Evolutionary conservation across 1,140 invertebrate species (phyloP), one percentile per base, ranked within the genome.

Genomic region (Zaprionus lachaisei): DNA sequence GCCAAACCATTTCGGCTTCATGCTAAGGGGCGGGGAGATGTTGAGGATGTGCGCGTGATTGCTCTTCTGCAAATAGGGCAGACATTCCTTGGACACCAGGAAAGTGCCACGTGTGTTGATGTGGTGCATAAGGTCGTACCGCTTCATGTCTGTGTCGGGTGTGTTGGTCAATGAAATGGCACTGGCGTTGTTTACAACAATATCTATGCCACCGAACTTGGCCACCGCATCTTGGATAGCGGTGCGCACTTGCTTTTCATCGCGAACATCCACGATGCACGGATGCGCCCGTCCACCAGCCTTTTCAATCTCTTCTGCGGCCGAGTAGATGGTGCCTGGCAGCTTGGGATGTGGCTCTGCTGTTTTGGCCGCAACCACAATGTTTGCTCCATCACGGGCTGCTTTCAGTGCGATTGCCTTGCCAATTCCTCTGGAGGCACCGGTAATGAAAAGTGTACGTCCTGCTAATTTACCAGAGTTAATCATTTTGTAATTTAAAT

Each of bases 301-400:
- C 47, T 75, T 83, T 93, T 93, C 95, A 97, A 98, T 96, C 95
- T 99, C 99, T 95, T 98, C 95, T 9, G 98, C 98, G 58, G 99
- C 98, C 5, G 97, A 96, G 93, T 98, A 99, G 93, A 99, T 99
- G 17, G 99, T 99, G 71, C 99, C 99, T n/a, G 98, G 97, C 56
- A 99, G 93, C 94, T 99, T 99, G 7, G 98, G 98, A 95, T 99
- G 98, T 2, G 97, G 95, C 82, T 97, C 96, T 1, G 96, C 97
- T n/a, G 98, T 99, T 95, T 99, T 99, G 1, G 98, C 98, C 65
- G 98, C 98, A 80, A 99, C 95, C 9, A 99, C 96, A 85, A 99
- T 95, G 94, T 99, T 99, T 0, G 98, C 98, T 63, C 98, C 98
- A 96, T 99, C 99, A 92, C 95, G 95, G 0, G 98, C 97, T 2